Percentiles rank a stretch among this genome's conserved stretches.
phyloP scores from a whole-genome alignment of 2,888 invertebrate species.

The Habrosyne pyritoides region DNA sequence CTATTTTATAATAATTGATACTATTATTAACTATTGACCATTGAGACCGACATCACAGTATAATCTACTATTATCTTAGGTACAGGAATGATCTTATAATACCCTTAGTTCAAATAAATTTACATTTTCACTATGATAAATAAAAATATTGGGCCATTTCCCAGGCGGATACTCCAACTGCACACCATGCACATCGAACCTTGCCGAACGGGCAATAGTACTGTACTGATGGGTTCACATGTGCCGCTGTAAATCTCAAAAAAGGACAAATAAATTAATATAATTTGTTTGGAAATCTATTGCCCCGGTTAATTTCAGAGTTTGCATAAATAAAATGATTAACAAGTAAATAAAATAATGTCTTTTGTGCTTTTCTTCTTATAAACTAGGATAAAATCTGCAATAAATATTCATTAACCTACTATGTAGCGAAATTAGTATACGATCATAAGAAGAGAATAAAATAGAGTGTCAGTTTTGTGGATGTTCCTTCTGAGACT shows the following conservation, averaged over 20 bases:
- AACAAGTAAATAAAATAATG: slow-evolving; percentile 69
- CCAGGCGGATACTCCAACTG: slow-evolving; percentile 60
- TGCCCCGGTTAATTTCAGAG: slow-evolving; percentile 53
- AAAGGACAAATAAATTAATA: slow-evolving; percentile 14
- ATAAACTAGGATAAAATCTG: slow-evolving; percentile 62
- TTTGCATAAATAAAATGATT: slow-evolving; percentile 64
- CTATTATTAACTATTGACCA: slow-evolving; percentile 78
- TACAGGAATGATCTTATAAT: slow-evolving; percentile 80
- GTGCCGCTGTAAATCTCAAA: not conserved
- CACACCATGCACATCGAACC: slow-evolving; percentile 19
- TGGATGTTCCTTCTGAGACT: slow-evolving; percentile 46
- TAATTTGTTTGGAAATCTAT: slow-evolving; percentile 38
- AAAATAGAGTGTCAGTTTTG: slow-evolving; percentile 46
- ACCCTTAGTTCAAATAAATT: slow-evolving; percentile 61
- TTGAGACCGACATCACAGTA: slow-evolving; percentile 83
- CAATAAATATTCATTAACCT: slow-evolving; percentile 74
- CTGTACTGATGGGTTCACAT: not conserved
- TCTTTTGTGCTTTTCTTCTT: slow-evolving; percentile 76
- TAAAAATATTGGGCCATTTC: slow-evolving; percentile 53
- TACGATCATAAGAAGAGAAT: slow-evolving; percentile 47
- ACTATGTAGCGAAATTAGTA: slow-evolving; percentile 53
- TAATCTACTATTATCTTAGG: slow-evolving; percentile 81
- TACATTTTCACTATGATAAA: slow-evolving; percentile 76
- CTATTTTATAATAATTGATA: slow-evolving; percentile 78
- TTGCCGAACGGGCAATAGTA: not conserved